These are phyloP conservation scores for Callorhinus ursinus DNA, from an alignment of 2,113 vertebrate genomes.

Conservation along the genomic window DNA sequence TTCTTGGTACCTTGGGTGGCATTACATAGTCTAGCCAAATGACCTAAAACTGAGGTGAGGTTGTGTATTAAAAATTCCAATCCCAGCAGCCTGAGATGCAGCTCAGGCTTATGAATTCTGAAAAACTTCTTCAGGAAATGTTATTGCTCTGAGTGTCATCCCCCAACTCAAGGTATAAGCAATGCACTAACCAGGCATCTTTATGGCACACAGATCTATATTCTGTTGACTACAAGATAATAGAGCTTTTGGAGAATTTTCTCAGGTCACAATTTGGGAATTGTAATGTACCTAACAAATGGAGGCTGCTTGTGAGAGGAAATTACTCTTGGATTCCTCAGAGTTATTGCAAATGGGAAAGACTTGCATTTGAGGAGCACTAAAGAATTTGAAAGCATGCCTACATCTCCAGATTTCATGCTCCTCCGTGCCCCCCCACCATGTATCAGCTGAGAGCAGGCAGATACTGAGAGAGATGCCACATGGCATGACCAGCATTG, in stretches of 20 bases:
- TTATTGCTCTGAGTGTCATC: not conserved
- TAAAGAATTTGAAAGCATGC: not conserved
- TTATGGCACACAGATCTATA: not conserved
- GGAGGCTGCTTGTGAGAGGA: not conserved
- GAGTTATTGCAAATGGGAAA: not conserved
- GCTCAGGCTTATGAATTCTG: not conserved
- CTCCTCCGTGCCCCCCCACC: accelerated
- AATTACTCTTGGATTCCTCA: not conserved
- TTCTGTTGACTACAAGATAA: not conserved
- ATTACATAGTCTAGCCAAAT: not conserved
- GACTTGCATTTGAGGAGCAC: not conserved
- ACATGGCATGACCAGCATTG: not conserved
- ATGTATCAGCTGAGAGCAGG: not conserved
- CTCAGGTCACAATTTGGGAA: not conserved
- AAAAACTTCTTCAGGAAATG: not conserved
- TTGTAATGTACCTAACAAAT: not conserved
- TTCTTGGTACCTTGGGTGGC: not conserved
- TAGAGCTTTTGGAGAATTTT: not conserved
- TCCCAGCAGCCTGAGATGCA: not conserved
- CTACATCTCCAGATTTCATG: not conserved
- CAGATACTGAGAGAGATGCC: not conserved
- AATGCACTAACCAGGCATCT: not conserved
- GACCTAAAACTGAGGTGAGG: not conserved
- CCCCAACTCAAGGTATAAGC: not conserved
- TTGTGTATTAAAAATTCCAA: not conserved